Evolutionary conservation across 1,140 invertebrate genomes (phyloP).

Genomic region (Aricia agestis): DNA sequence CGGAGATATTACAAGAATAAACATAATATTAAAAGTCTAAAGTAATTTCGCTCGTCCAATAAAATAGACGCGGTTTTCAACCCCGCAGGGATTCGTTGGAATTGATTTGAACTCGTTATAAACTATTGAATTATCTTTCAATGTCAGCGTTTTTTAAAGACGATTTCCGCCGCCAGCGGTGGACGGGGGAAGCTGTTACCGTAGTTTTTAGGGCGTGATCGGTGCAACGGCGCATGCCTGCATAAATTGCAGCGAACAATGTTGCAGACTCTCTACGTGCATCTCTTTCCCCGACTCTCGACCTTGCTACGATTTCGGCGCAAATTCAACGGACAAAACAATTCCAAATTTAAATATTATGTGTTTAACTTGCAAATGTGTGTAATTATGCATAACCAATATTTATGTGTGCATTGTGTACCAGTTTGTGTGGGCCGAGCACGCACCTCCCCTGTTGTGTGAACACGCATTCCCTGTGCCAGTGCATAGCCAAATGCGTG

Average conservation of each 20-base stretch:
- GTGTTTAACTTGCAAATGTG: constrained; percentile 37
- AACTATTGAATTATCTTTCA: constrained; percentile 16
- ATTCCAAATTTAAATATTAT: constrained; percentile 20
- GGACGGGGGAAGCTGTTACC: constrained; percentile 57
- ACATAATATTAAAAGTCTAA: neutral
- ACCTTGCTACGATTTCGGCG: constrained; percentile 51
- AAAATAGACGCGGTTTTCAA: constrained; percentile 8
- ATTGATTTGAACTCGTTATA: constrained; percentile 9
- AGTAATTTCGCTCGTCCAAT: constrained; percentile 2
- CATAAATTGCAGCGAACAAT: constrained; percentile 65
- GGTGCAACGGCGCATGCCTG: constrained; percentile 66
- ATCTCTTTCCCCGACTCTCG: constrained; percentile 43
- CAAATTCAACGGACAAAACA: constrained; percentile 37
- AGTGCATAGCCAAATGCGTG: too few species aligned
- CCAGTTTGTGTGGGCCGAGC: constrained; percentile 22
- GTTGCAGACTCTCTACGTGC: constrained; percentile 41
- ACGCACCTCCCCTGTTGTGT: neutral
- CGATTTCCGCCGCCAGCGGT: constrained; percentile 59
- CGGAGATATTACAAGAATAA: neutral
- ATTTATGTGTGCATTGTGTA: constrained; percentile 13
- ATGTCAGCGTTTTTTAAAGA: constrained; percentile 24
- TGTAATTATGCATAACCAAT: constrained; percentile 10
- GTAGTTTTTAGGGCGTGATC: constrained; percentile 69
- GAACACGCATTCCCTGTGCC: neutral
- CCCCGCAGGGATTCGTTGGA: neutral